phyloP scores from a whole-genome alignment of 2,797 vertebrate genomes.

The Taenioides sp. region DNA sequence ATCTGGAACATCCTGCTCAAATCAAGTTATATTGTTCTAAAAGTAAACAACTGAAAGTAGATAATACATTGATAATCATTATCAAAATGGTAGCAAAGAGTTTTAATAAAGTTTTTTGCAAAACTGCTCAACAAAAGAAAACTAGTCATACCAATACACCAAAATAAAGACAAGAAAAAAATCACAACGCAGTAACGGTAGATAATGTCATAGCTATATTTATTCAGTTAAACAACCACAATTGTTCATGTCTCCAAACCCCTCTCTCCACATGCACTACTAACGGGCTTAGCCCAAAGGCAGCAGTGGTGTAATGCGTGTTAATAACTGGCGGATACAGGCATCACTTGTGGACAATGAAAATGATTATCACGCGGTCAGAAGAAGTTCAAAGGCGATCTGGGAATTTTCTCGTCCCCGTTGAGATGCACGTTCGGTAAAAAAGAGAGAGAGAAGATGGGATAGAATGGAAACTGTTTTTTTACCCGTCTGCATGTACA shows the following conservation, averaged over 20 bases:
- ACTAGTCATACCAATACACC: background rate
- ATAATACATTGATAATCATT: conserved; percentile 19
- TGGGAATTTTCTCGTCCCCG: conserved; percentile 83
- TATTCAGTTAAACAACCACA: background rate
- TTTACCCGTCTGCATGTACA: conserved; percentile 16
- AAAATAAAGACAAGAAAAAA: conserved; percentile 34
- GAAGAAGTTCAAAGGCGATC: conserved; percentile 97
- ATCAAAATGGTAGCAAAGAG: conserved; percentile 8
- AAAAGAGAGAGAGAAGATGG: conserved; percentile 28
- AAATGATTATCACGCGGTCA: conserved; percentile 96
- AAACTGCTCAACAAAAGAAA: background rate
- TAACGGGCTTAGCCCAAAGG: conserved; percentile 83
- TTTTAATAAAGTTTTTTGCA: conserved; percentile 27
- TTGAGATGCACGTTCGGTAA: conserved; percentile 84
- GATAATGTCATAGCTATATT: too few relatives aligned
- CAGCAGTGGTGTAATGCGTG: conserved; percentile 88
- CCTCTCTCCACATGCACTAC: conserved; percentile 65
- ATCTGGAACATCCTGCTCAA: conserved; percentile 13
- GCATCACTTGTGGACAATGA: conserved; percentile 93
- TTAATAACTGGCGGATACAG: conserved; percentile 95
- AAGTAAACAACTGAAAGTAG: conserved; percentile 56
- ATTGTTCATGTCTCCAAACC: background rate
- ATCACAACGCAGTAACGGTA: conserved; percentile 36
- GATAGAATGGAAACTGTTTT: conserved; percentile 69
- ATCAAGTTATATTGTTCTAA: conserved; percentile 15